These are phyloP conservation scores for Myotis vivesi DNA, from an alignment of 2,797 vertebrate genomes.

Conservation along the genomic window DNA sequence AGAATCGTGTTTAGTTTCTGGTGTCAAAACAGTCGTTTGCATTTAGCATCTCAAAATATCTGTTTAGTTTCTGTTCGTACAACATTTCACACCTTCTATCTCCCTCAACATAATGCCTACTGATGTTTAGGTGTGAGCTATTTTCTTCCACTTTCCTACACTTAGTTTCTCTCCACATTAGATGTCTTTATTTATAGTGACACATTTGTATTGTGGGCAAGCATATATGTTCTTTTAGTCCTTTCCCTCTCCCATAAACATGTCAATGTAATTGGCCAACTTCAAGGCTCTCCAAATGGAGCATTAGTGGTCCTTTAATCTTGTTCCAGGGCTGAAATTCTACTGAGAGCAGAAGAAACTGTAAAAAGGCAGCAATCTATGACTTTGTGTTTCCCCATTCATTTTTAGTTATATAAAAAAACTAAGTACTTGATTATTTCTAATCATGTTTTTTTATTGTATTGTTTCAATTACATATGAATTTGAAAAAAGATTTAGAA, in stretches of 20 bases:
- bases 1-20: neutral
- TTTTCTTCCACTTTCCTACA: neutral
- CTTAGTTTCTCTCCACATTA: neutral
- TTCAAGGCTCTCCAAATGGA: conserved; percentile 14
- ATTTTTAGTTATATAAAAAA: neutral
- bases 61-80: neutral
- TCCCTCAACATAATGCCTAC: neutral
- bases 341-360: neutral
- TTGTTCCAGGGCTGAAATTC: neutral
- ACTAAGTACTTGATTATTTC: neutral
- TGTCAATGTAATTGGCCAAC: neutral
- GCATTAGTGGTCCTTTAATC: neutral
- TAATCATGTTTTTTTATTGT: neutral
- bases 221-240: neutral
- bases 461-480: neutral
- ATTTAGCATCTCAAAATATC: neutral
- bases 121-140: neutral
- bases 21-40: neutral
- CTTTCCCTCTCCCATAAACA: neutral
- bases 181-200: neutral
- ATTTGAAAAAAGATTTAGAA: neutral
- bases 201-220: neutral
- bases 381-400: neutral
- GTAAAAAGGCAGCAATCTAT: neutral
- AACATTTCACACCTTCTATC: neutral